Conservation (phyloP, 2,113 vertebrate genomes). For the Urocitellus parryii region DNA sequence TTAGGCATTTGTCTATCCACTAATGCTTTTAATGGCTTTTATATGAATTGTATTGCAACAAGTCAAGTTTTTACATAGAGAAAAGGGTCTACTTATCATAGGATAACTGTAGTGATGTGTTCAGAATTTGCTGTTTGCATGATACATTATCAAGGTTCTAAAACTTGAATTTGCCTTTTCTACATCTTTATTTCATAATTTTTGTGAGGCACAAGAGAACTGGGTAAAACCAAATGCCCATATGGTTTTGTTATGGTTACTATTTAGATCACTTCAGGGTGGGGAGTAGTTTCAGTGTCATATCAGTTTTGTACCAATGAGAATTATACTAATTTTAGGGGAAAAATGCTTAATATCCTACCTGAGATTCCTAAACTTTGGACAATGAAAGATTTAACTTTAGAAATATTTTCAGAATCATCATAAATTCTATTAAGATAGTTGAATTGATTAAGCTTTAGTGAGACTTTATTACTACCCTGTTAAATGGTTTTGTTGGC, state of each 20-base stretch:
- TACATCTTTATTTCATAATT: slow-evolving; percentile 70
- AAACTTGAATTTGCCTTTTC: slow-evolving; percentile 77
- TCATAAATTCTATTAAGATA: slow-evolving; percentile 69
- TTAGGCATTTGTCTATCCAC: slow-evolving; percentile 38
- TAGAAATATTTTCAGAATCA: slow-evolving; percentile 81
- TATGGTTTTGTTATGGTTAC: slow-evolving; percentile 67
- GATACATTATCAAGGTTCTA: slow-evolving; percentile 66
- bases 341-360: slow-evolving; percentile 67
- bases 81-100: slow-evolving; percentile 73
- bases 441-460: slow-evolving; percentile 71
- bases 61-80: slow-evolving; percentile 77
- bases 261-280: slow-evolving; percentile 73
- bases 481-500: slow-evolving; percentile 80
- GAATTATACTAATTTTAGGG: slow-evolving; percentile 71
- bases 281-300: slow-evolving; percentile 72
- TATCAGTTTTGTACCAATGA: slow-evolving; percentile 72
- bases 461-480: slow-evolving; percentile 77
- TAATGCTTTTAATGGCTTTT: slow-evolving; percentile 61
- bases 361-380: slow-evolving; percentile 80
- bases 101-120: slow-evolving; percentile 63
- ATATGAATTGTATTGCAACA: slow-evolving; percentile 55
- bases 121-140: slow-evolving; percentile 75
- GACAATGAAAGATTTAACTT: slow-evolving; percentile 79
- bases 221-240: slow-evolving; percentile 71
- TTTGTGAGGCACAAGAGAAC: slow-evolving; percentile 75